Evolutionary conservation across 2,797 vertebrate species (phyloP).

Genomic region (Holocentrus rufus): DNA sequence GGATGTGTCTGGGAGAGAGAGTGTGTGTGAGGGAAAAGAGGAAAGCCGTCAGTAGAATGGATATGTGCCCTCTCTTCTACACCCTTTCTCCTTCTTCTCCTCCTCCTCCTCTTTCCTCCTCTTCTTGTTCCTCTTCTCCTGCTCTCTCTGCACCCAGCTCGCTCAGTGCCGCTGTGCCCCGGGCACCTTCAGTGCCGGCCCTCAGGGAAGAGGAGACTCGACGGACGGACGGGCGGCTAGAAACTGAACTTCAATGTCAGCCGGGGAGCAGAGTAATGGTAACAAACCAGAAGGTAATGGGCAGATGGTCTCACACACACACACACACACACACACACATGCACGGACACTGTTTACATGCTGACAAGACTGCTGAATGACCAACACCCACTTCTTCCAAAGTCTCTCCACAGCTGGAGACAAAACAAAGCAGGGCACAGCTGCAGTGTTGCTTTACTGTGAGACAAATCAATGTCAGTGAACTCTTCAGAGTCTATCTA

Average conservation of each 20-base stretch:
- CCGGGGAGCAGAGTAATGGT: constrained; percentile 73
- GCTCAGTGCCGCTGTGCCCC: constrained; percentile 30
- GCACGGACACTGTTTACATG: constrained; percentile 1
- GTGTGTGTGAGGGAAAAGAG: constrained; percentile 59
- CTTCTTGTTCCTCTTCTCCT: constrained; percentile 27
- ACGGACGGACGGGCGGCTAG: constrained; percentile 50
- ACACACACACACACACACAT: constrained; percentile 27
- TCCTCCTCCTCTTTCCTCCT: constrained; percentile 20
- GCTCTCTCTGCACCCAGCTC: constrained; percentile 43
- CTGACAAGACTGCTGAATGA: constrained; percentile 32
- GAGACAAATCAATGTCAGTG: constrained; percentile 41
- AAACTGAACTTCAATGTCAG: constrained; percentile 82
- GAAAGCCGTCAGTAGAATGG: constrained; percentile 72
- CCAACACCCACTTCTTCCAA: constrained; percentile 57
- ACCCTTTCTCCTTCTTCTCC: constrained; percentile 46
- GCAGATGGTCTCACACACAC: constrained; percentile 11
- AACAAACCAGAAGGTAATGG: constrained; percentile 78
- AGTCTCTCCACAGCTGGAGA: constrained; percentile 12
- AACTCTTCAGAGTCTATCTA: not conserved
- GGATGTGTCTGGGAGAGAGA: constrained; percentile 80
- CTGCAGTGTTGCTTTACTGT: constrained; percentile 1
- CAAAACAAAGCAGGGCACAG: constrained; percentile 17
- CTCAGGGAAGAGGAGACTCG: constrained; percentile 63
- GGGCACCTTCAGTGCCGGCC: constrained; percentile 52
- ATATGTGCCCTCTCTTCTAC: constrained; percentile 70